Evolutionary conservation across 2,888 invertebrate genomes (phyloP).

Genomic region (Lypha dubia): DNA sequence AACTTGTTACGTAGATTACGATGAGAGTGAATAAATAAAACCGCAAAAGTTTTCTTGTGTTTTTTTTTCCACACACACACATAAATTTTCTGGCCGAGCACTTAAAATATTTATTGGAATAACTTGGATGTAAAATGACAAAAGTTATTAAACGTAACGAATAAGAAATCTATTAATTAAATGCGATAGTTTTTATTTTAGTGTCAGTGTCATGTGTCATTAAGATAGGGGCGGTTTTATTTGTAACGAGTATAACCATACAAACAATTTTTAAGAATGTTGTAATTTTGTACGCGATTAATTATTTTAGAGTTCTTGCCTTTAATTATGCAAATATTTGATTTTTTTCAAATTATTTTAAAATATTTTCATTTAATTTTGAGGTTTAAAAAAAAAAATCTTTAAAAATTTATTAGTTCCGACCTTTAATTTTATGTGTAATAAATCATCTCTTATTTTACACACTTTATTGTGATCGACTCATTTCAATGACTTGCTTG

Average conservation of each 20-base stretch:
- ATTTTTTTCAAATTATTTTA: no score
- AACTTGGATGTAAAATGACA: constrained; percentile 24
- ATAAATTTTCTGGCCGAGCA: constrained; percentile 6
- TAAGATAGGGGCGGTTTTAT: background rate
- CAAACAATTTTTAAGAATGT: no score
- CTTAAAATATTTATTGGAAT: constrained; percentile 17
- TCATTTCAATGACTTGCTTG: background rate
- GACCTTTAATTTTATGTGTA: background rate
- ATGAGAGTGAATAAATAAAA: background rate
- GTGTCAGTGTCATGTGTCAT: background rate
- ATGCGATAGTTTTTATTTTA: background rate
- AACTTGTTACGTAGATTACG: background rate
- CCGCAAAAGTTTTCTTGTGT: background rate
- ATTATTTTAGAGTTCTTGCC: no score
- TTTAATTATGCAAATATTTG: no score
- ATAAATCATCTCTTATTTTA: constrained; percentile 5
- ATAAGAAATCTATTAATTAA: background rate
- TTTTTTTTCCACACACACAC: no score
- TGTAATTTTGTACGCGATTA: no score
- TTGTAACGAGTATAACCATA: background rate
- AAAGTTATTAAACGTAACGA: background rate
- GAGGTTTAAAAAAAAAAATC: background rate
- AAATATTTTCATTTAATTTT: background rate
- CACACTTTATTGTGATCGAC: background rate
- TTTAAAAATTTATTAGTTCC: background rate